Evolutionary conservation across 2,113 vertebrate species (phyloP), one percentile per base, ranked within the genome.

Genomic region (Amphilophus citrinellus): DNA sequence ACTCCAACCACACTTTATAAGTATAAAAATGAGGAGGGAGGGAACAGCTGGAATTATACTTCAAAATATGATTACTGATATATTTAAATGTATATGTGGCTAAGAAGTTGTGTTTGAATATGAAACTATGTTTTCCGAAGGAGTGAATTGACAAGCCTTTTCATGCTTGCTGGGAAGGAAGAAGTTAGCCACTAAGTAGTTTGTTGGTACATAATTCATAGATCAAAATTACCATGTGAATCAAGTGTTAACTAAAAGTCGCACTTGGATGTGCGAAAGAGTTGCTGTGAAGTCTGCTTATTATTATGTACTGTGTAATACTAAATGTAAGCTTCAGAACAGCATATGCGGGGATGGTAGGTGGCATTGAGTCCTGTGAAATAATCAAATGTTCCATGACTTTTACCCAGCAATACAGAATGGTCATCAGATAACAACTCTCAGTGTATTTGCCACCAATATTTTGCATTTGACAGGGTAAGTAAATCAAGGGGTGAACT

Each of bases 341-440:
- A 71, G 24, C 10, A 2, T 20, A 50, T 3, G 44, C 53, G 24
- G 66, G 66, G 44, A 42, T 30, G 42, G 42, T 11, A 30, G 24
- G 42, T 18, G 22, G 9, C 42, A 66, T 42, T 0, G 42, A 71
- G 44, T 30, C 24, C 66, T 53, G 66, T 53, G 66, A 73, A 73
- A 53, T 73, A 73, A 73, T 73, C 44, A 73, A 73, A 73, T 73
- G 24, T 73, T 73, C 66, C 24, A 2, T 73, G 44, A 73, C 66
- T 44, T 73, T 73, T 73, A 73, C 27, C 47, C 47, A 53, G 47
- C 47, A 5, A 2, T 8, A 17, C 17, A 32, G 10, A 56, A 47
- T 10, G 3, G 18, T 32, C 68, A 53, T 56, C 68, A 56, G 68
- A 73, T 73, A 32, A 73, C 13, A 73, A 27, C 68, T 32, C 68